These are phyloP conservation scores for Syngnathus typhle DNA, from an alignment of 2,113 vertebrate genomes.

Conservation along the genomic window DNA sequence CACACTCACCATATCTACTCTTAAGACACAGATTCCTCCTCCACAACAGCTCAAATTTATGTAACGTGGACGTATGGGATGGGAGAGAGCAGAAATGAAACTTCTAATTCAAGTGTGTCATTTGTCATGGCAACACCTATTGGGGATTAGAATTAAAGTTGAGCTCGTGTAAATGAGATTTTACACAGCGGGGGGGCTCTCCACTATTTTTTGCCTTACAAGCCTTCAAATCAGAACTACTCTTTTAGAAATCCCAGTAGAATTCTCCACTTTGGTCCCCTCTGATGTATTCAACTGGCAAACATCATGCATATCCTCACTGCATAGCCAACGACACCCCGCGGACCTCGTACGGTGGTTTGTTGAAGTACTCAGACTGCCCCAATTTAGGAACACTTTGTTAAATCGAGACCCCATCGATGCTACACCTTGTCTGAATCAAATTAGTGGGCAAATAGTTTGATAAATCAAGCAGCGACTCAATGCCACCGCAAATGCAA, in stretches of 20 bases:
- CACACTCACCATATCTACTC: not conserved
- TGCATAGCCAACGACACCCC: not conserved
- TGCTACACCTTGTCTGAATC: not conserved
- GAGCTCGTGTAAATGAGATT: not conserved
- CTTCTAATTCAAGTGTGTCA: not conserved
- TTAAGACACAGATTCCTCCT: not conserved
- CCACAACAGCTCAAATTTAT: constrained; percentile 1
- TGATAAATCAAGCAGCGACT: not conserved
- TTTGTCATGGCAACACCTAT: constrained; percentile 21
- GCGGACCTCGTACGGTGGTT: not conserved
- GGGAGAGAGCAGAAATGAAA: constrained; percentile 1
- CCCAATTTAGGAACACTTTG: constrained; percentile 17
- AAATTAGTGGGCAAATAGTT: constrained; percentile 23
- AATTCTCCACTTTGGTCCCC: not conserved
- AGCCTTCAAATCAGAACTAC: constrained; percentile 3
- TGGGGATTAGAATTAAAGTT: constrained; percentile 31
- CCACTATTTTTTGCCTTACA: constrained; percentile 2
- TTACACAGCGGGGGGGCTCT: not conserved
- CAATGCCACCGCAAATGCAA: not conserved
- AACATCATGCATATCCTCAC: not conserved
- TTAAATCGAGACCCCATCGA: constrained; percentile 6
- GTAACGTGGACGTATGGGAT: not conserved
- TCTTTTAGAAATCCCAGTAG: constrained; percentile 1
- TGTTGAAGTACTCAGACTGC: not conserved
- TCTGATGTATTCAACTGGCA: not conserved